Percentiles rank a stretch among this genome's conserved stretches.
Conservation (phyloP, 92 coral and sea anemone genomes). For the Parazoanthus swiftii region DNA sequence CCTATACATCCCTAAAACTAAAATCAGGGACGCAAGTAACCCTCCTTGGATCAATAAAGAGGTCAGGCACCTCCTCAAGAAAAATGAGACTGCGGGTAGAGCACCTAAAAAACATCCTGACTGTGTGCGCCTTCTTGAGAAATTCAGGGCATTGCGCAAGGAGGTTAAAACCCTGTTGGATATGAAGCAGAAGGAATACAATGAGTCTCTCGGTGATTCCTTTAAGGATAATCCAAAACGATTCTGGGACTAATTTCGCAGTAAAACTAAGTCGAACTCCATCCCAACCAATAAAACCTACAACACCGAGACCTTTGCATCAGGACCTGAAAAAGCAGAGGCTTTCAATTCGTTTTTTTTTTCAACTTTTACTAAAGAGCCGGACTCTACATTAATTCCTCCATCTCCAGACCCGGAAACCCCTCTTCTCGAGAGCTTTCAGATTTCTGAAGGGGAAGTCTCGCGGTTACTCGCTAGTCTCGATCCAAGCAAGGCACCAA, state of each 20-base stretch:
- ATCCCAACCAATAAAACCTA: conserved; percentile 24
- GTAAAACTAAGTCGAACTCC: neutral
- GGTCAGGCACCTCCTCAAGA: conserved; percentile 49
- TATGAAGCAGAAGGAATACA: conserved; percentile 40
- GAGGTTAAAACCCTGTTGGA: neutral
- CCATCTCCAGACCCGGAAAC: too few relatives aligned
- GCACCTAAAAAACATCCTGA: conserved; percentile 44
- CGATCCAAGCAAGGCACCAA: too few relatives aligned
- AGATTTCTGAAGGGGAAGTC: too few relatives aligned
- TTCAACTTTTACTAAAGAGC: too few relatives aligned
- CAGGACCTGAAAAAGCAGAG: conserved; percentile 34
- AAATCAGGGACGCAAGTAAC: conserved; percentile 28
- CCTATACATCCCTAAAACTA: conserved; percentile 28
- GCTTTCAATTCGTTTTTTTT: too few relatives aligned
- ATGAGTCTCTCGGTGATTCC: conserved; percentile 43
- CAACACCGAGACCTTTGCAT: conserved; percentile 16
- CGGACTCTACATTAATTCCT: too few relatives aligned
- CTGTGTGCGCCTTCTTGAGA: neutral
- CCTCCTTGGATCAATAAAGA: conserved; percentile 47
- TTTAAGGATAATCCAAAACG: conserved; percentile 44
- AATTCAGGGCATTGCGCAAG: too few relatives aligned
- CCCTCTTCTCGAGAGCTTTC: too few relatives aligned
- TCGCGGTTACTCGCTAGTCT: too few relatives aligned
- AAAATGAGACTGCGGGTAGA: conserved; percentile 49
- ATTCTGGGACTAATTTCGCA: conserved; percentile 41